Percentiles rank a stretch among this genome's conserved stretches.
Evolutionary conservation across 2,113 vertebrate species (phyloP).

Genomic region (Polypterus senegalus): DNA sequence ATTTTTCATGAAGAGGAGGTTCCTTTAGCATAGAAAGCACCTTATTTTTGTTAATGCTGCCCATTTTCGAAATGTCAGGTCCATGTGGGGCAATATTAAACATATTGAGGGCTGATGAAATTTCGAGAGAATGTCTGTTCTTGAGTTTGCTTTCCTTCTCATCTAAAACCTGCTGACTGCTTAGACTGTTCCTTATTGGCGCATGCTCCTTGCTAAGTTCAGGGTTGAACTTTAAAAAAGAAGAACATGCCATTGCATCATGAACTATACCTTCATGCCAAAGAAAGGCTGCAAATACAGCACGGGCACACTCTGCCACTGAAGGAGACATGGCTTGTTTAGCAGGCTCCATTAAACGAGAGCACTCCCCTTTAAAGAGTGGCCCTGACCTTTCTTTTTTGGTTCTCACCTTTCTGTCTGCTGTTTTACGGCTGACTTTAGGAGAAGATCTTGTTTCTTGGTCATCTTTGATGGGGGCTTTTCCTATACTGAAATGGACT

Average conservation of each 20-base stretch:
- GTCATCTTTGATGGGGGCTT: constrained; percentile 88
- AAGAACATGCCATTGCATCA: constrained; percentile 97
- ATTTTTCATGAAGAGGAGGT: constrained; percentile 86
- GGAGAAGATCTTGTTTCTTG: constrained; percentile 83
- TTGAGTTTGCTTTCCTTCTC: constrained; percentile 93
- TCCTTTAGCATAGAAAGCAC: constrained; percentile 97
- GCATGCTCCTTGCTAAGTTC: constrained; percentile 93
- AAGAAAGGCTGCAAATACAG: constrained; percentile 87
- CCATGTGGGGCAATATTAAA: constrained; percentile 93
- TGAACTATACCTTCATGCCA: constrained; percentile 98
- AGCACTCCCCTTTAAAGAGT: constrained; percentile 78
- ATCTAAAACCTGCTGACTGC: constrained; percentile 68
- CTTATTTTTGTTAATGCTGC: constrained; percentile 98
- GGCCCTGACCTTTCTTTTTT: constrained; percentile 93
- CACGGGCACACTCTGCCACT: constrained; percentile 87
- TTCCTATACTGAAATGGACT: constrained; percentile 97
- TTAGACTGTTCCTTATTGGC: constrained; percentile 80
- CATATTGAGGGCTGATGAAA: constrained; percentile 95
- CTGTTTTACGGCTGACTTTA: constrained; percentile 86
- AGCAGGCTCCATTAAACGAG: constrained; percentile 71
- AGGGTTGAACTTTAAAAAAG: constrained; percentile 95
- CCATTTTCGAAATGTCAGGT: constrained; percentile 98
- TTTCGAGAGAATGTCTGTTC: constrained; percentile 93
- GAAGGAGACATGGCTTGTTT: constrained; percentile 98
- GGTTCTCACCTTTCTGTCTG: constrained; percentile 73